Percentiles rank a stretch among this genome's conserved stretches.
Evolutionary conservation across 2,113 vertebrate species (phyloP).

Genomic region (Ageneiosus marmoratus): DNA sequence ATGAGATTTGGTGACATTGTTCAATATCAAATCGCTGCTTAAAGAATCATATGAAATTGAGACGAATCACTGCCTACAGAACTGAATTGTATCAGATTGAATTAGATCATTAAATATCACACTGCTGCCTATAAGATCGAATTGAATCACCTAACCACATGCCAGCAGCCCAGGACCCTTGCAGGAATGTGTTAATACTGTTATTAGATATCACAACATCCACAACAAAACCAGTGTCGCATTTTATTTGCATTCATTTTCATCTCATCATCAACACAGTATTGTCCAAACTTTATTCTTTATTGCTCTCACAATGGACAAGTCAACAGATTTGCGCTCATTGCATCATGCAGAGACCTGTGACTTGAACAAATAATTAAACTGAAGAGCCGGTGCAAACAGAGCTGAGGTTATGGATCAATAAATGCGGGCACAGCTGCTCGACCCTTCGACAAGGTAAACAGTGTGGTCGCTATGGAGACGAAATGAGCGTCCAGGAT

Average conservation of each 20-base stretch:
- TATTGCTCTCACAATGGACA: not conserved
- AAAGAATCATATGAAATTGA: not conserved
- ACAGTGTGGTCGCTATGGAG: slow-evolving; percentile 35
- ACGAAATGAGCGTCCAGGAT: not conserved
- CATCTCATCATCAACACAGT: not conserved
- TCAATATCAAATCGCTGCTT: not conserved
- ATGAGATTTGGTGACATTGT: not conserved
- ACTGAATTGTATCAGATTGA: not conserved
- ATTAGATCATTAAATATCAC: not conserved
- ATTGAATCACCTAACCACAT: not conserved
- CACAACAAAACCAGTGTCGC: not conserved
- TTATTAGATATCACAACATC: not conserved
- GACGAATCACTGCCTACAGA: not conserved
- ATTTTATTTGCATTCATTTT: not conserved
- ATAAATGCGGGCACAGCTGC: slow-evolving; percentile 49
- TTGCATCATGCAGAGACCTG: not conserved
- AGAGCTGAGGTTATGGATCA: slow-evolving; percentile 37
- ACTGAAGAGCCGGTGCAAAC: slow-evolving; percentile 32
- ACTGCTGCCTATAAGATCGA: too few relatives aligned
- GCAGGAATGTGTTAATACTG: not conserved
- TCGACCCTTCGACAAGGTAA: slow-evolving; percentile 24
- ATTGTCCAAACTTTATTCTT: not conserved
- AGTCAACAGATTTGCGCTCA: not conserved
- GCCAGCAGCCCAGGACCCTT: not conserved
- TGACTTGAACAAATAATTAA: slow-evolving; percentile 60